Conservation (phyloP, 1,140 invertebrate genomes). For the Alviniconcha marisindica region DNA sequence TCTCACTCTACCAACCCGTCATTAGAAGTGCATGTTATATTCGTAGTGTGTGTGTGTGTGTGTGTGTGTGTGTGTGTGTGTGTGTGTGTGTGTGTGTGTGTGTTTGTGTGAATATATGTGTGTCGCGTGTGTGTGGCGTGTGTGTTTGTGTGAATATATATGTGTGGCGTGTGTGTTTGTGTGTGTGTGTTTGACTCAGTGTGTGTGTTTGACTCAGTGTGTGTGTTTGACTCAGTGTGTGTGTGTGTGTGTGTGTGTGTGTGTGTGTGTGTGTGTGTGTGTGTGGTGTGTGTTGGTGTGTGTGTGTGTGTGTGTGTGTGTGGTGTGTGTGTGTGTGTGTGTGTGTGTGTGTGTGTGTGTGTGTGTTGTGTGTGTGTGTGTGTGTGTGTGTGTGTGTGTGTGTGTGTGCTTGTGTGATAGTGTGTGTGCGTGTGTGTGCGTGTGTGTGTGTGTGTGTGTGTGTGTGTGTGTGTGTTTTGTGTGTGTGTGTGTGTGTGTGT, state of each 20-base stretch:
- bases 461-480: too few species aligned
- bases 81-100: slow-evolving; percentile 28
- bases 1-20: too few species aligned
- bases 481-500: too few species aligned
- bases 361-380: neutral
- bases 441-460: neutral
- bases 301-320: neutral
- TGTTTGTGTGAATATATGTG: neutral
- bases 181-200: slow-evolving; percentile 28
- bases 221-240: neutral
- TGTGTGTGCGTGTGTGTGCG: neutral
- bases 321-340: slow-evolving; percentile 20
- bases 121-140: neutral
- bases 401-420: neutral
- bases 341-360: slow-evolving; percentile 25
- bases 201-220: slow-evolving; percentile 13
- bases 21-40: too few species aligned
- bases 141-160: neutral
- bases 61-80: slow-evolving; percentile 17
- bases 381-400: neutral
- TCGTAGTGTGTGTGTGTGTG: neutral
- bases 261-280: slow-evolving; percentile 21
- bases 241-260: slow-evolving; percentile 19
- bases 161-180: neutral
- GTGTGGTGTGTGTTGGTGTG: neutral